Evolutionary conservation across 2,888 invertebrate genomes (phyloP), one percentile per base, ranked within the genome.

Genomic region (Cancer borealis): DNA sequence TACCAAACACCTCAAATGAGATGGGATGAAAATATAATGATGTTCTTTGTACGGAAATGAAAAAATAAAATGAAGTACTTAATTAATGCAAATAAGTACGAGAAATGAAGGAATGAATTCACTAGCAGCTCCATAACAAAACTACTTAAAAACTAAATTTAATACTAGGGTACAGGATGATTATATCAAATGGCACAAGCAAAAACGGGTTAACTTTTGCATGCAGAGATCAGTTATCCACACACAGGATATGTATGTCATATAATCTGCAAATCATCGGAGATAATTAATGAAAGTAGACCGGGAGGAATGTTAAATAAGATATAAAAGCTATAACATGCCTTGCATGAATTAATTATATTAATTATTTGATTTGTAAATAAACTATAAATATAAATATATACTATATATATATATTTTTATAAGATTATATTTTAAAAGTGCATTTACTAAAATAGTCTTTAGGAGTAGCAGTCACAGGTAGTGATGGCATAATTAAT

Each of bases 311-410:
- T 84, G 84, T 30, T 30, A 39, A 84, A 92, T 73, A 92, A 91
- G 79, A 54, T 92, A 84, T 66, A 92, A 66, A 79, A 88, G 73
- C 12, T 79, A 30, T 54, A 73, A 93, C 73, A 92, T 92, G 73
- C 73, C 39, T 79, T 73, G 60, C 87, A 73, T 84, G 47, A 79
- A 79, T 79, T 5, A 14, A 39, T 39, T 84, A 84, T 66, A 92
- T 92, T 84, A 46, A 88, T 92, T 88, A 26, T 39, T 92, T 30
- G 45, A 92, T 92, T 21, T 84, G 46, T 84, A 17, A n/a, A 92
- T 92, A 92, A 73, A 92, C 73, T 84, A 39, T 84, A 26, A 84
- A 92, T 54, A 88, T 92, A 92, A 92, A 93, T 49, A 92, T 93
- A 91, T 84, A 73, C 30, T 89, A 47, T 60, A 54, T 73, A 60